A percentile compares a stretch with the other conserved stretches of the same genome.
These are phyloP conservation scores for Andricus grossulariae DNA, from an alignment of 1,140 invertebrate species.

Conservation along the genomic window DNA sequence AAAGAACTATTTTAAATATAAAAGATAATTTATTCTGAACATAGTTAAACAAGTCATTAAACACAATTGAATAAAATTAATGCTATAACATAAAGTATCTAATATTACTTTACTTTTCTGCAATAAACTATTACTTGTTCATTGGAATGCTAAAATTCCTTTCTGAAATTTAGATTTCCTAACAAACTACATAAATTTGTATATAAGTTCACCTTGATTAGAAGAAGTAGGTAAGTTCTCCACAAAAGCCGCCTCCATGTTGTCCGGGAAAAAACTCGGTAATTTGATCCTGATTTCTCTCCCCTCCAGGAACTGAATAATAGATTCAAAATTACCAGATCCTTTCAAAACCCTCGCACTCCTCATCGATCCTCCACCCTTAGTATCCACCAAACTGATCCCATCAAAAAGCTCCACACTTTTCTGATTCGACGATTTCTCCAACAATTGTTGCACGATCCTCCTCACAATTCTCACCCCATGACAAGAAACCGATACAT, in stretches of 20 bases:
- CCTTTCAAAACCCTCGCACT: conserved; percentile 74
- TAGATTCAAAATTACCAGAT: conserved; percentile 74
- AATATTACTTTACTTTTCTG: conserved; percentile 19
- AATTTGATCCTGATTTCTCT: conserved; percentile 84
- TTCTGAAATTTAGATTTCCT: background rate
- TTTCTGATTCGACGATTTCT: conserved; percentile 61
- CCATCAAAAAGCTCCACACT: conserved; percentile 79
- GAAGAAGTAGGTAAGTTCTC: conserved; percentile 57
- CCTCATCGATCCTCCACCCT: conserved; percentile 64
- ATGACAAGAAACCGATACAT: conserved; percentile 73
- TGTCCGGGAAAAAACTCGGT: conserved; percentile 76
- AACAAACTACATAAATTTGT: conserved; percentile 16
- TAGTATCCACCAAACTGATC: conserved; percentile 77
- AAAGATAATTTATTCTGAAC: too few species aligned
- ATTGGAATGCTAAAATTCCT: background rate
- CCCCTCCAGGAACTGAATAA: conserved; percentile 81
- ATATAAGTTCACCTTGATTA: conserved; percentile 49
- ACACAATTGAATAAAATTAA: too few species aligned
- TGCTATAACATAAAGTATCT: conserved; percentile 38
- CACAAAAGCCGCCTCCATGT: conserved; percentile 61
- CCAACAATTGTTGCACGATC: conserved; percentile 73
- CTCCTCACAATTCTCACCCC: conserved; percentile 73
- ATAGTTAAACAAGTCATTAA: too few species aligned
- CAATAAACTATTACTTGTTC: background rate
- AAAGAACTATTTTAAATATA: too few species aligned